Conservation (phyloP, 2,797 vertebrate genomes). For the Taenioides sp. region DNA sequence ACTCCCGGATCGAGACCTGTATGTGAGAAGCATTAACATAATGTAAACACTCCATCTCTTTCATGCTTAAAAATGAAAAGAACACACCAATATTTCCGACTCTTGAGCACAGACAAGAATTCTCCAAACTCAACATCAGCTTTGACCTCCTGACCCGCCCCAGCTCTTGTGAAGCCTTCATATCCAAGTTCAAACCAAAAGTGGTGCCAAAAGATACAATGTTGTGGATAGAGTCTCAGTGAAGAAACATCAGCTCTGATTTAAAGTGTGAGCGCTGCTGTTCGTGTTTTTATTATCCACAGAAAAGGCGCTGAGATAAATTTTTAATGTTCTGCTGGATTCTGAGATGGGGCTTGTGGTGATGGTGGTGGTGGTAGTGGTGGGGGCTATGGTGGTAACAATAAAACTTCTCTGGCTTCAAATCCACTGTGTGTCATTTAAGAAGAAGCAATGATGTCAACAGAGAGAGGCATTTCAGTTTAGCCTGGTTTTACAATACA, state of each 20-base stretch:
- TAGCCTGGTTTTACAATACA: conserved; percentile 33
- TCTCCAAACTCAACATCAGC: conserved; percentile 22
- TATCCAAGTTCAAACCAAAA: conserved; percentile 1
- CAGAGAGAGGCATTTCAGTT: conserved; percentile 35
- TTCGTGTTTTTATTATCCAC: conserved; percentile 59
- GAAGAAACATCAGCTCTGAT: conserved; percentile 43
- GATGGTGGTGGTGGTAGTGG: conserved; percentile 37
- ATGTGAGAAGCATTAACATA: conserved; percentile 1
- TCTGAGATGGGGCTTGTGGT: conserved; percentile 36
- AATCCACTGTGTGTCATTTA: conserved; percentile 59
- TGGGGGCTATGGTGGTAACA: conserved; percentile 49
- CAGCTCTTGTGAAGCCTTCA: neutral
- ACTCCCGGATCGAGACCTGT: neutral
- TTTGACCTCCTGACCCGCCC: conserved; percentile 32
- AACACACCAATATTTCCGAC: neutral
- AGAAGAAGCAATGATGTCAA: conserved; percentile 49
- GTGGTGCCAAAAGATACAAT: neutral
- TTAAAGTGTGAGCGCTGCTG: conserved; percentile 25
- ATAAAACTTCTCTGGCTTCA: conserved; percentile 55
- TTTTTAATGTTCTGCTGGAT: conserved; percentile 66
- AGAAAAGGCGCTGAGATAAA: conserved; percentile 55
- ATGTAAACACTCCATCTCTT: neutral
- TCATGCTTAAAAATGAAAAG: conserved; percentile 20
- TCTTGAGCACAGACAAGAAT: neutral
- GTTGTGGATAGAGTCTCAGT: conserved; percentile 14